phyloP scores from a whole-genome alignment of 2,113 vertebrate genomes.

The Eurypyga helias region DNA sequence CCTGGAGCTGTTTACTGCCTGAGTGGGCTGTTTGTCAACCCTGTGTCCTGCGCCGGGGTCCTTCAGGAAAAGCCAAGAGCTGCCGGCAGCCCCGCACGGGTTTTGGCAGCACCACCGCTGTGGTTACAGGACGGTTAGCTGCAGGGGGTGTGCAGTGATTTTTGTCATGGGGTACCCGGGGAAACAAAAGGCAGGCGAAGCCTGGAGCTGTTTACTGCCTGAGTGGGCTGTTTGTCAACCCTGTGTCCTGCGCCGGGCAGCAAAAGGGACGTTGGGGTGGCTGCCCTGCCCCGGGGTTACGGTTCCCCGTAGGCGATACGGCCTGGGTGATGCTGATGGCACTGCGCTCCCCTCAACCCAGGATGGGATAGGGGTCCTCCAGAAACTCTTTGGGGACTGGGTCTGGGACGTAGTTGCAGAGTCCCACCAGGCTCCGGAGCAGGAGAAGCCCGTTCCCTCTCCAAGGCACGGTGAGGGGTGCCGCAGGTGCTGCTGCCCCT shows the following conservation, averaged over 20 bases:
- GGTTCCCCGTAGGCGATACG: rapidly evolving
- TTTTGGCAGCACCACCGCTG: background rate
- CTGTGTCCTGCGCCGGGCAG: background rate
- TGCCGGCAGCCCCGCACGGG: background rate
- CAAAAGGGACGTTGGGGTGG: background rate
- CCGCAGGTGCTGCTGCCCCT: background rate
- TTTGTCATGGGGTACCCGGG: background rate
- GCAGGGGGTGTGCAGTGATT: background rate
- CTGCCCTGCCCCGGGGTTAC: background rate
- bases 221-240: background rate
- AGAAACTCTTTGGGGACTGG: background rate
- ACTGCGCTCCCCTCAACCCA: background rate
- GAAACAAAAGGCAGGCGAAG: background rate
- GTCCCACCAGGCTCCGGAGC: background rate
- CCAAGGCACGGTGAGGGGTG: background rate
- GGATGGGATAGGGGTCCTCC: background rate
- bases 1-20: background rate
- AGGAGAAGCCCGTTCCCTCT: background rate
- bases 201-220: background rate
- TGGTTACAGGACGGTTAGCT: background rate
- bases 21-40: background rate
- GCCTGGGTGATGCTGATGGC: background rate
- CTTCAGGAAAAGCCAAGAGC: background rate
- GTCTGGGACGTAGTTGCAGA: background rate
- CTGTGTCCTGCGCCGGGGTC: background rate